phyloP scores from a whole-genome alignment of 1,140 invertebrate species.

The Idris sp. region DNA sequence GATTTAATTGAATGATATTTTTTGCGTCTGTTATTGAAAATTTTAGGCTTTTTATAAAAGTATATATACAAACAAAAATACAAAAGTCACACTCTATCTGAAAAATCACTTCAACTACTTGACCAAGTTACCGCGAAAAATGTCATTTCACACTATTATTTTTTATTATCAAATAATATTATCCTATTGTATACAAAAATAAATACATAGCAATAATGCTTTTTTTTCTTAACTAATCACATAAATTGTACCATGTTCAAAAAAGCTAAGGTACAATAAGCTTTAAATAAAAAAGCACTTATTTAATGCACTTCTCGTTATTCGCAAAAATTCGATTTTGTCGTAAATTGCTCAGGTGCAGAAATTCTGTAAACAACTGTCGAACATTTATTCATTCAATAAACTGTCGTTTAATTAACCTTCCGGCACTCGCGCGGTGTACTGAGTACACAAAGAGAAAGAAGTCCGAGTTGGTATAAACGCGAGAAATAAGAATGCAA shows the following conservation, averaged over 20 bases:
- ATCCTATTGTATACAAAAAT: conserved; percentile 8
- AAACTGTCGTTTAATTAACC: conserved; percentile 27
- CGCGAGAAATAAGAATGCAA: no score
- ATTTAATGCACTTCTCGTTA: not conserved
- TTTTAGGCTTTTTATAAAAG: no score
- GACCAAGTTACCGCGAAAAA: conserved; percentile 19
- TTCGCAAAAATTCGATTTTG: conserved; percentile 9
- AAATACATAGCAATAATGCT: conserved; percentile 1
- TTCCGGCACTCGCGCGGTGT: no score
- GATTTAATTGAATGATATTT: no score
- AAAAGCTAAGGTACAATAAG: conserved; percentile 23
- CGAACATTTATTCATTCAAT: conserved; percentile 6
- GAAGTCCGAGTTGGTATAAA: no score
- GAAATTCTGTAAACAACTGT: not conserved
- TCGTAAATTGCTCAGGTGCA: not conserved
- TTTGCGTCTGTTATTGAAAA: no score
- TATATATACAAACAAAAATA: conserved; percentile 13
- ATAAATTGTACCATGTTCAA: conserved; percentile 13
- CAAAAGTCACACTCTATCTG: conserved; percentile 32
- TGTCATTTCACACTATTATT: conserved; percentile 10
- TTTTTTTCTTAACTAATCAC: conserved; percentile 4
- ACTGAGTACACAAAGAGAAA: no score
- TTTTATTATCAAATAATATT: conserved; percentile 9
- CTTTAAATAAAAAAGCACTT: conserved; percentile 5
- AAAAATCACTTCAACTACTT: conserved; percentile 32